Percentiles rank a stretch among this genome's conserved stretches.
Evolutionary conservation across 2,888 invertebrate genomes (phyloP).

Genomic region (Eristalis tenax): DNA sequence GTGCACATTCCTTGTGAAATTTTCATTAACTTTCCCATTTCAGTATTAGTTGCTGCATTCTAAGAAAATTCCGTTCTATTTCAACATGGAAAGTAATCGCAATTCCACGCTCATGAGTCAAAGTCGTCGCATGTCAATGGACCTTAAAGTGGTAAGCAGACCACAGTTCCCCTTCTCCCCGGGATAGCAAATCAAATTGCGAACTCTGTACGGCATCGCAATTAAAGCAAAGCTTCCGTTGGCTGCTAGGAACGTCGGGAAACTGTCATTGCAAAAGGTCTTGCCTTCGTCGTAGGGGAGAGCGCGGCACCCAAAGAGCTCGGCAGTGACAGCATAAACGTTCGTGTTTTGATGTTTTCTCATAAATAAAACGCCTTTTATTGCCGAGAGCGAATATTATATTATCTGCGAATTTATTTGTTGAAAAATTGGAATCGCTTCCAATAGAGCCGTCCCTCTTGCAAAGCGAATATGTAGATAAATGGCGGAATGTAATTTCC

Average conservation of each 20-base stretch:
- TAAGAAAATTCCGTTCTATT: conserved; percentile 74
- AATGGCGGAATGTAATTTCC: conserved; percentile 56
- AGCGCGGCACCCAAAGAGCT: background rate
- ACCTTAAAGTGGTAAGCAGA: conserved; percentile 13
- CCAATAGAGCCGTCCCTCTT: conserved; percentile 15
- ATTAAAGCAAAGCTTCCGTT: conserved; percentile 11
- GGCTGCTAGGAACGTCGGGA: background rate
- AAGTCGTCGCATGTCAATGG: conserved; percentile 24
- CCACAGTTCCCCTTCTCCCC: background rate
- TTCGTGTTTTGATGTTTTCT: conserved; percentile 62
- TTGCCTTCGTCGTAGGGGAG: conserved; percentile 14
- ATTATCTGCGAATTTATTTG: conserved; percentile 62
- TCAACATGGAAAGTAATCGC: conserved; percentile 72
- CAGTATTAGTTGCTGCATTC: conserved; percentile 5
- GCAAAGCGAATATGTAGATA: conserved; percentile 16
- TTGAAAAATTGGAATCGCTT: conserved; percentile 50
- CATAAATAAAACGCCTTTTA: conserved; percentile 71
- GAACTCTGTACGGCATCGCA: conserved; percentile 4
- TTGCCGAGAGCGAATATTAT: conserved; percentile 44
- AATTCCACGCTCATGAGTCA: conserved; percentile 29
- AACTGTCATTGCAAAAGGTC: background rate
- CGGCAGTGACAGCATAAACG: conserved; percentile 20
- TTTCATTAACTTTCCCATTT: background rate
- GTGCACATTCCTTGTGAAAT: background rate
- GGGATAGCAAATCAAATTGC: conserved; percentile 18